Base-by-base conservation (phyloP, 2,113 vertebrate species). In the Toxotes chatareus region DNA sequence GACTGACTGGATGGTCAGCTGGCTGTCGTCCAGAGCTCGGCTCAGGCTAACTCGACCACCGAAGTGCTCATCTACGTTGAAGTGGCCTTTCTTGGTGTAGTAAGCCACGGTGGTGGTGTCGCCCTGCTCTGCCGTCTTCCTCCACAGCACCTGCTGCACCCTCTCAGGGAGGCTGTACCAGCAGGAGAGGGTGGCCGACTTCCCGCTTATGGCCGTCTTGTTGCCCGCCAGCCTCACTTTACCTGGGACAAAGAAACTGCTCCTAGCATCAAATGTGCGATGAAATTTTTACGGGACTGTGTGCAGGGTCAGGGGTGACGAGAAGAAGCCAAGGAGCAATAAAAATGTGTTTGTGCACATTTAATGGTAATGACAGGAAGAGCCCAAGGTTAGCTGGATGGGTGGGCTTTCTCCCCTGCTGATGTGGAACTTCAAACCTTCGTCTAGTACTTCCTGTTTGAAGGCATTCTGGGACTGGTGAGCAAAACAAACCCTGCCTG, bases 111-210 rank as follows among this genome's bases (percentile, higher is more conserved):
- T 86, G 69, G 69, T 16, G 21, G 86, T 85, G 87, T 92, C 88
- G 0, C 94, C 94, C 74, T 93, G 92, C 78, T 94, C 92, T 0
- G 89, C 77, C 0, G 87, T 94, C 88, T 95, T 95, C 65, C 49
- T 93, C 95, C 95, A 96, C 79, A 95, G 77, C 51, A 95, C 94
- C 91, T 96, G 95, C 0, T 2, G 72, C 56, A 95, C 93, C 64
- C 14, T 69, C 47, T 88, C 80, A 0, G 80, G 69, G 17, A 95
- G 84, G 32, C 76, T 84, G 70, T 95, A 95, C 44, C 73, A 62
- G 79, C 95, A 96, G 53, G 91, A 93, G 31, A 96, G 86, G 6
- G 75, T 80, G 46, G 70, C 65, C 0, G 65, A 38, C 61, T 85
- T 84, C 51, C 94, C 94, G 0, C 82, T 90, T 16, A 93, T 66